A percentile compares a stretch with the other conserved stretches of the same genome.
Conservation (phyloP, 1,140 invertebrate species). For the Drosophila grimshawi region DNA sequence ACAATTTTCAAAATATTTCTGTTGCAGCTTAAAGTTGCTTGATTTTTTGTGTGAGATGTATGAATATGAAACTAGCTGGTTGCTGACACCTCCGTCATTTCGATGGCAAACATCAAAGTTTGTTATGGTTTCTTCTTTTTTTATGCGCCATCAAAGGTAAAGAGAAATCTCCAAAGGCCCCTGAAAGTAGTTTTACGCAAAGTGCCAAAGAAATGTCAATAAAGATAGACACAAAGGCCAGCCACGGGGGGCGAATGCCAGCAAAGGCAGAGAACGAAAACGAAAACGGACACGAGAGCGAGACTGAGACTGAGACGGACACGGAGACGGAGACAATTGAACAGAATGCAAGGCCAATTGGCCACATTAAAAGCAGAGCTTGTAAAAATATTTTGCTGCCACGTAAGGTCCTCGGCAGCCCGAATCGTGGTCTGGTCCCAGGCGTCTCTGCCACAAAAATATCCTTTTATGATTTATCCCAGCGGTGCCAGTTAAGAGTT, state of each 20-base stretch:
- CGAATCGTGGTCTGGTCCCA: not conserved
- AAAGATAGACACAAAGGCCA: constrained; percentile 16
- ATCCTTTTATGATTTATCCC: constrained; percentile 71
- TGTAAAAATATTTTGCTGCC: constrained; percentile 49
- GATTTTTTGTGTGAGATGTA: not conserved
- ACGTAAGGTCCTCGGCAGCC: constrained; percentile 43
- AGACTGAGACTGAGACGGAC: not conserved
- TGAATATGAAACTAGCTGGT: not conserved
- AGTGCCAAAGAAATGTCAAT: constrained; percentile 61
- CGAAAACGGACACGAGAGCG: constrained; percentile 1
- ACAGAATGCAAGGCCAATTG: constrained; percentile 39
- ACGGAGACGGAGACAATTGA: not conserved
- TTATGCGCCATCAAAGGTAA: constrained; percentile 43
- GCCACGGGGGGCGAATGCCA: too few relatives aligned
- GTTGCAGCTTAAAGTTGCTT: constrained; percentile 19
- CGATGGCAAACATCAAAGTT: constrained; percentile 18
- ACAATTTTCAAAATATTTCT: constrained; percentile 10
- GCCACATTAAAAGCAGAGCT: constrained; percentile 52
- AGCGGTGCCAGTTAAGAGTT: constrained; percentile 68
- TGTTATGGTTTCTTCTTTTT: constrained; percentile 48
- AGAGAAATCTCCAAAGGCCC: constrained; percentile 43
- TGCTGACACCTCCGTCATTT: constrained; percentile 44
- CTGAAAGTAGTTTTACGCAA: constrained; percentile 56
- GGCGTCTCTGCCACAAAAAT: constrained; percentile 44
- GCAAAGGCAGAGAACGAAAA: too few relatives aligned